Percentiles rank a stretch among this genome's conserved stretches.
phyloP scores from a whole-genome alignment of 2,888 invertebrate species.

The Eupithecia exiguata region DNA sequence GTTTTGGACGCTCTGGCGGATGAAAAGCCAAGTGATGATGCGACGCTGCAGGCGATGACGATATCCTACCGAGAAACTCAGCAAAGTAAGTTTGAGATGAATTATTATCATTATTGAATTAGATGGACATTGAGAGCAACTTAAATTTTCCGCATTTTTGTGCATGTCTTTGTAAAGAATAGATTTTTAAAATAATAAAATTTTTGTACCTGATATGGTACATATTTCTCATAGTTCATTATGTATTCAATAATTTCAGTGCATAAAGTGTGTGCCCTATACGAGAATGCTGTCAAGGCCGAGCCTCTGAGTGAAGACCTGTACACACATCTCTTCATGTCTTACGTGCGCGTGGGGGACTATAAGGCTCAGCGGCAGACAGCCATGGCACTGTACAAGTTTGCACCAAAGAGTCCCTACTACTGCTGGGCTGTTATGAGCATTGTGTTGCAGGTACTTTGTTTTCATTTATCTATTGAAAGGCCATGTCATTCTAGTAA shows the following conservation, averaged over 20 bases:
- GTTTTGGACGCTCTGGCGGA: conserved; percentile 90
- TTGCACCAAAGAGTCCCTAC: conserved; percentile 96
- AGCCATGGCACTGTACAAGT: conserved; percentile 95
- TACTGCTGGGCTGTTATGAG: conserved; percentile 99
- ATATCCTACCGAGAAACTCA: conserved; percentile 97
- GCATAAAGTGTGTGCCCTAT: conserved; percentile 93
- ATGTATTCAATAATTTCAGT: conserved; percentile 81
- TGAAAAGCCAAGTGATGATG: conserved; percentile 94
- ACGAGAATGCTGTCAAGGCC: conserved; percentile 93
- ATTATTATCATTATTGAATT: background rate
- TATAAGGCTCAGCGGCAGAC: conserved; percentile 95
- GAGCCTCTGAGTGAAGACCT: conserved; percentile 96
- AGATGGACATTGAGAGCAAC: background rate
- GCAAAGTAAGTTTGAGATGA: conserved; percentile 86
- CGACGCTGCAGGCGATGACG: conserved; percentile 97
- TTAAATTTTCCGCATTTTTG: background rate
- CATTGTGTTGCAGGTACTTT: conserved; percentile 93
- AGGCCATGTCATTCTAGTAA: background rate
- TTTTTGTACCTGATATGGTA: too few relatives aligned
- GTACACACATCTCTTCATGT: conserved; percentile 97
- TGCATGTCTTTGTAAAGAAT: background rate
- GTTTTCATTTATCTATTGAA: background rate
- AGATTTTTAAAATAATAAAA: too few relatives aligned
- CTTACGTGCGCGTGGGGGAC: conserved; percentile 95
- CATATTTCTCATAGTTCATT: too few relatives aligned